Percentiles rank a stretch among this genome's conserved stretches.
Evolutionary conservation across 2,113 vertebrate species (phyloP).

Genomic region (Collichthys lucidus): DNA sequence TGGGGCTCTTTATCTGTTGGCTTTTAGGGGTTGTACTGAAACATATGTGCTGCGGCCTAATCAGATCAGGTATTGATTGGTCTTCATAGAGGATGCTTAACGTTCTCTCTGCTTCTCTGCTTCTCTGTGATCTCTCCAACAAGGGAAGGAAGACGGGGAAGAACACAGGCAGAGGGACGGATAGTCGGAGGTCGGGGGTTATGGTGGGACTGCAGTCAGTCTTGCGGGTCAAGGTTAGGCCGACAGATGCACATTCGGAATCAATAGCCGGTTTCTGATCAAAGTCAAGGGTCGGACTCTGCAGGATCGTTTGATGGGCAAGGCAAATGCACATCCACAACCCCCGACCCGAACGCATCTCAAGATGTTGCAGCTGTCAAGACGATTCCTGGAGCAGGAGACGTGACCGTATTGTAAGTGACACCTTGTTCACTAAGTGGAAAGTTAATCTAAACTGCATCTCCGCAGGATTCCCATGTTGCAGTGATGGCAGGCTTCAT

Average conservation of each 20-base stretch:
- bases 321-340: slow-evolving; percentile 46
- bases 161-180: slow-evolving; percentile 23
- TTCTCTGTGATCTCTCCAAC: slow-evolving; percentile 53
- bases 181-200: slow-evolving; percentile 22
- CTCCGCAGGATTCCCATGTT: slow-evolving; percentile 54
- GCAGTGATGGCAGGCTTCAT: slow-evolving; percentile 59
- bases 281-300: slow-evolving; percentile 23
- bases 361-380: slow-evolving; percentile 68
- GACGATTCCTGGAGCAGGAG: slow-evolving; percentile 26
- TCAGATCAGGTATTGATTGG: slow-evolving; percentile 75
- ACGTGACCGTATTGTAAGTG: slow-evolving; percentile 51
- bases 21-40: slow-evolving; percentile 62
- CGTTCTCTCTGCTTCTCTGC: slow-evolving; percentile 44
- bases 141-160: slow-evolving; percentile 12
- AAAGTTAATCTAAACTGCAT: slow-evolving; percentile 75
- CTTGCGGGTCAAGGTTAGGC: slow-evolving; percentile 59
- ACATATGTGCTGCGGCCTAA: slow-evolving; percentile 64
- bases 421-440: slow-evolving; percentile 73
- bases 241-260: slow-evolving; percentile 40
- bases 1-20: slow-evolving; percentile 53
- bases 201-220: slow-evolving; percentile 16
- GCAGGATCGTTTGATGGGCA: slow-evolving; percentile 37
- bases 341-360: slow-evolving; percentile 41
- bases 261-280: slow-evolving; percentile 58
- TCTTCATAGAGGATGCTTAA: slow-evolving; percentile 62